Evolutionary conservation across 53 echinoderm and acorn worm species (phyloP).

Genomic region (Antedon mediterranea): DNA sequence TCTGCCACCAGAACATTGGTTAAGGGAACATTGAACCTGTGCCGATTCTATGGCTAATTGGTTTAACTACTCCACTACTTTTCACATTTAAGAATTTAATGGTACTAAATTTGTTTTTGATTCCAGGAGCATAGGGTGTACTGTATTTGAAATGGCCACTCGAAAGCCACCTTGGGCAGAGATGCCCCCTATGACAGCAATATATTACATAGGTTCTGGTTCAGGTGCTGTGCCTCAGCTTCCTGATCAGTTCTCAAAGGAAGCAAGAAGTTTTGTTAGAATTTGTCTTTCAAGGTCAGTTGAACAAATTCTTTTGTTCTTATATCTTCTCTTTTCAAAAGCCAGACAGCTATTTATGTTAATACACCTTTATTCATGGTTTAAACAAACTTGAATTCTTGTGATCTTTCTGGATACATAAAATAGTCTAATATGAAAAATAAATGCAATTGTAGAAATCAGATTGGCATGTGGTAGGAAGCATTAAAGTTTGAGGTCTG

Average conservation of each 20-base stretch:
- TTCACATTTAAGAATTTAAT: too few relatives aligned
- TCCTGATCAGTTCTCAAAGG: slow-evolving; percentile 59
- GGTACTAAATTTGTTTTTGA: too few relatives aligned
- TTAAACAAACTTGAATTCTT: neutral
- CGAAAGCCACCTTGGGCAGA: slow-evolving; percentile 91
- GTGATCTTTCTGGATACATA: too few relatives aligned
- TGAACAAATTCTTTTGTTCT: neutral
- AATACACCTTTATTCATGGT: neutral
- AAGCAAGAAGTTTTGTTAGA: slow-evolving; percentile 70
- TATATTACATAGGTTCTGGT: slow-evolving; percentile 90
- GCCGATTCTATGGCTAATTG: too few relatives aligned
- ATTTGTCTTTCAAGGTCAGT: slow-evolving; percentile 75
- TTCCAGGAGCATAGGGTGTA: slow-evolving; percentile 87
- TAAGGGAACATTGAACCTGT: too few relatives aligned
- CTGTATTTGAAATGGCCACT: slow-evolving; percentile 95
- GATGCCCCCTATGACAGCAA: slow-evolving; percentile 93
- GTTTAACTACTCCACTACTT: too few relatives aligned
- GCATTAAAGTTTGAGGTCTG: too few relatives aligned
- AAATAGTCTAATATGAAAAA: too few relatives aligned
- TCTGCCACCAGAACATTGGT: too few relatives aligned
- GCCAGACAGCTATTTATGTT: neutral
- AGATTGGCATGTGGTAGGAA: too few relatives aligned
- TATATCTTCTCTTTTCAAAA: neutral
- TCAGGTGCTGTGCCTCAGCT: slow-evolving; percentile 51
- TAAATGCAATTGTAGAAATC: too few relatives aligned